These are phyloP conservation scores for Trichechus manatus DNA, from an alignment of 2,113 vertebrate species.

Conservation along the genomic window DNA sequence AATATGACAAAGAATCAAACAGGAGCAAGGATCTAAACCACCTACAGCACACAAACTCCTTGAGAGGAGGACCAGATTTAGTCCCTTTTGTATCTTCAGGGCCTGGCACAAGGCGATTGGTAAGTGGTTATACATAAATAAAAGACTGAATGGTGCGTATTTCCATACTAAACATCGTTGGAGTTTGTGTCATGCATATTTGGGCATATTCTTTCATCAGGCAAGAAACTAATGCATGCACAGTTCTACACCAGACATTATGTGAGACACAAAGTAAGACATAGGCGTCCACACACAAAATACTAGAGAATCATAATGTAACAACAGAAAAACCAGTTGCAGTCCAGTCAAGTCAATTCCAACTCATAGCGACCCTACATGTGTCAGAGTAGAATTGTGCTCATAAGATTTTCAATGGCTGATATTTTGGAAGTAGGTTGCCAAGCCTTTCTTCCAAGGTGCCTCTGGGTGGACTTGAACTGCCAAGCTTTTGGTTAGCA, in stretches of 20 bases:
- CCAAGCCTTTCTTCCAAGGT: background rate
- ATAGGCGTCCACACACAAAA: background rate
- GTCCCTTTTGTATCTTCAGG: background rate
- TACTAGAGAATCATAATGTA: background rate
- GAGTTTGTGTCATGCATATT: background rate
- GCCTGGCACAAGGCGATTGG: background rate
- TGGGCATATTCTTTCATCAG: background rate
- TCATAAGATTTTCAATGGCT: background rate
- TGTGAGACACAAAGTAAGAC: background rate
- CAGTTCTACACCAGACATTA: background rate
- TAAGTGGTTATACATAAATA: background rate
- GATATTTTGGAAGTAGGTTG: background rate
- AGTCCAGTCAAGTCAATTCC: background rate
- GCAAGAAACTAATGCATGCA: background rate
- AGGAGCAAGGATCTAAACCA: background rate
- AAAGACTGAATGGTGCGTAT: background rate
- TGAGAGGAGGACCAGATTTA: background rate
- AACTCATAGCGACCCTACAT: background rate
- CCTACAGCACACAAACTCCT: background rate
- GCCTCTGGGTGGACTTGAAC: background rate
- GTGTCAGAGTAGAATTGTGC: background rate
- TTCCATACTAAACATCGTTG: background rate
- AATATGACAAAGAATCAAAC: background rate
- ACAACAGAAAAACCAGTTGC: background rate
- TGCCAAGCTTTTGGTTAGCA: background rate